Base-by-base conservation (phyloP, 2,888 invertebrate genomes). In the Drosophila vallismaia region DNA sequence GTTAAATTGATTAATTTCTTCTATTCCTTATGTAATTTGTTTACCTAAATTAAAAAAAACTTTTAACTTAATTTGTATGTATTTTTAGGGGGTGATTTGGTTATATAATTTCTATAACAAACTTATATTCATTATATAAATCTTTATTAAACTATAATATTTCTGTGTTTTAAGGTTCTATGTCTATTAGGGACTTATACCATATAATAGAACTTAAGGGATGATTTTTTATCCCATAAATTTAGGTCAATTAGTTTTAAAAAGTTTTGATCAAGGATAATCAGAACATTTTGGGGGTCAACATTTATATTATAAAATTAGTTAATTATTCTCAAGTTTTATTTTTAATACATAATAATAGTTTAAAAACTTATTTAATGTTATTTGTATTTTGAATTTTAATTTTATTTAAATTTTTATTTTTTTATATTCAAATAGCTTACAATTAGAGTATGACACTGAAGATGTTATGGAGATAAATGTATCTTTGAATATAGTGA, bases 401-500 rank as follows among this genome's bases (percentile, higher is more conserved):
- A 62, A 76, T 85, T 79, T 79, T 81, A 75, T 51, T 82, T 28
- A 75, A 57, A 55, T 75, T 78, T 76, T 63, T 77, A 64, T 40
- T 82, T 77, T 76, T 64, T 53, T 74, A 71, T 85, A 91, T 87
- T 90, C 85, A 90, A 89, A 90, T 92, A 92, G 44, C 63, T 33
- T 46, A 91, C 88, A 86, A 45, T 60, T 81, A 92, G 92, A 92
- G 92, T 57, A 50, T 31, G 58, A n/a, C 58, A 59, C 3, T 92
- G 96, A 89, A 95, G 95, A 0, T 93, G 0, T 91, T 93, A 91
- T 95, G 89, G 91, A 95, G 89, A 94, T 93, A 77, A 55, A 24
- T 49, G 29, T 56, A 86, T 77, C 77, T 81, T 88, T 88, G 64
- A 71, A 77, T 86, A 76, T 78, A 69, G 85, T 64, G 53, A 91